These are phyloP conservation scores for Orthonyx spaldingii DNA, from an alignment of 2,113 vertebrate species.

Conservation along the genomic window DNA sequence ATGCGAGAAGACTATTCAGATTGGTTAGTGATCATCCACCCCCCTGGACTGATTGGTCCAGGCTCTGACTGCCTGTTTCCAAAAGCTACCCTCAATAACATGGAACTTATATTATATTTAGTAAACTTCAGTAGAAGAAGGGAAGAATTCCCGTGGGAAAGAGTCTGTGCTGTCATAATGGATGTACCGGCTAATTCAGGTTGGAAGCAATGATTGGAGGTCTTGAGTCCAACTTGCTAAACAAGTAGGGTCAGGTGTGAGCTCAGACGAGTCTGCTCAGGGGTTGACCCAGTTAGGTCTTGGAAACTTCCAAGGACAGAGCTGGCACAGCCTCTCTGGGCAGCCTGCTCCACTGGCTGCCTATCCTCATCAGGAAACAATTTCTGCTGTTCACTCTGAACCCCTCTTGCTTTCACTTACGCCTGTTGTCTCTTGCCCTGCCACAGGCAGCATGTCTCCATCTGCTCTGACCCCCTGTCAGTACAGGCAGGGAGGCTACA, in stretches of 20 bases:
- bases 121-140: no score
- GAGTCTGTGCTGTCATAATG: no score
- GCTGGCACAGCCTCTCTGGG: neutral
- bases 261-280: neutral
- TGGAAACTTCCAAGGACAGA: neutral
- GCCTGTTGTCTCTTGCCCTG: neutral
- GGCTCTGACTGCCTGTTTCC: no score
- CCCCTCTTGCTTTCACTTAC: neutral
- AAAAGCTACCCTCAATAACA: no score
- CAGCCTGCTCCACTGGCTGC: neutral
- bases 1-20: no score
- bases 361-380: neutral
- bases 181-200: neutral
- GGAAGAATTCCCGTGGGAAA: no score
- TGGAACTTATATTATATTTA: no score
- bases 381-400: neutral
- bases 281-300: neutral
- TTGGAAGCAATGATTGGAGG: neutral
- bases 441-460: rapidly evolving
- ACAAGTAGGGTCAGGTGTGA: neutral
- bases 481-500: no score
- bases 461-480: neutral
- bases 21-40: no score
- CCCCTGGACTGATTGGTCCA: no score
- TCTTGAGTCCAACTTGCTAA: neutral